These are phyloP conservation scores for Bolborhynchus lineola DNA, from an alignment of 2,113 vertebrate genomes.

Conservation along the genomic window DNA sequence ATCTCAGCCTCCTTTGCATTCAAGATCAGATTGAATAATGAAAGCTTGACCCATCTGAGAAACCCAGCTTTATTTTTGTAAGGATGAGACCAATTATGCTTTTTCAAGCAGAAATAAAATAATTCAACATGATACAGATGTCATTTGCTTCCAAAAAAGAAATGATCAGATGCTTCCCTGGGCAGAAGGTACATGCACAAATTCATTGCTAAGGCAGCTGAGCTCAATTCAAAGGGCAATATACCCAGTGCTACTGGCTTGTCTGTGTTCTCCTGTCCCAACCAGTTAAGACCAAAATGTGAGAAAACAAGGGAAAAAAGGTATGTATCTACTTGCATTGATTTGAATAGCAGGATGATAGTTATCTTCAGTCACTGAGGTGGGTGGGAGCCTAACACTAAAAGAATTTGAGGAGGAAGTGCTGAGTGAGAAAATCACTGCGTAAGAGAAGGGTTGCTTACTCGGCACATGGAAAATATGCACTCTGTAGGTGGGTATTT, in stretches of 20 bases:
- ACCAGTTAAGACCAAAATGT: conserved; percentile 14
- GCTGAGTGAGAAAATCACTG: conserved; percentile 60
- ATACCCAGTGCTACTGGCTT: neutral
- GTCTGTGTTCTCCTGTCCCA: neutral
- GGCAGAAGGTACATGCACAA: neutral
- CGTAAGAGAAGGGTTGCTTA: conserved; percentile 37
- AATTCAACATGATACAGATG: neutral
- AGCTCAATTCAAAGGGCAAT: neutral
- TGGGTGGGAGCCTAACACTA: conserved; percentile 48
- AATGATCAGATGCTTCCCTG: neutral
- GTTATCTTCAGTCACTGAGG: conserved; percentile 50
- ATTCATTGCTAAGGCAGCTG: neutral
- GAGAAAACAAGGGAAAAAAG: neutral
- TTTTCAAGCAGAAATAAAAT: neutral
- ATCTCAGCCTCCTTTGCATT: neutral
- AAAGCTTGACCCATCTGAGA: neutral
- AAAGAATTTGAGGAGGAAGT: conserved; percentile 64
- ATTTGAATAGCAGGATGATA: conserved; percentile 57
- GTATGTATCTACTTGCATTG: conserved; percentile 44
- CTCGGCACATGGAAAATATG: conserved; percentile 45
- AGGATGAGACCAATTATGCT: neutral
- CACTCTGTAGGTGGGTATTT: conserved; percentile 42
- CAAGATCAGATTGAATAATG: neutral
- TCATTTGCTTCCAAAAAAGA: neutral
- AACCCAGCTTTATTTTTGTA: neutral